Conservation (phyloP, 1,140 invertebrate genomes). For the Caerostris extrusa region DNA sequence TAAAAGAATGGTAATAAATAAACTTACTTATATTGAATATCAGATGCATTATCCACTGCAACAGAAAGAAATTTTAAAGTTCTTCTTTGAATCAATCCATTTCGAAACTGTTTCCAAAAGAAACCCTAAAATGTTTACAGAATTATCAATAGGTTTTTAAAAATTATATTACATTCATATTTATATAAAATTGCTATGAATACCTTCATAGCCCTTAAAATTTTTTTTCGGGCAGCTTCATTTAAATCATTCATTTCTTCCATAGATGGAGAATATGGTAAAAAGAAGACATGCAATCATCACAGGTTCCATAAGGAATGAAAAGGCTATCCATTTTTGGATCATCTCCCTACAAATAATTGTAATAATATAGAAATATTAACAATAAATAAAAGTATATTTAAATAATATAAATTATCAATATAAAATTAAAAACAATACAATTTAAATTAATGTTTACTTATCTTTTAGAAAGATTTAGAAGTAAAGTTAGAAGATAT, state of each 20-base stretch:
- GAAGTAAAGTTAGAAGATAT: no score
- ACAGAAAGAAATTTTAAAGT: constrained; percentile 40
- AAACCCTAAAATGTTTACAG: constrained; percentile 23
- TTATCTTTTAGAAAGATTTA: no score
- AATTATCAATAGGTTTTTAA: background rate
- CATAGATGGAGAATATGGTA: constrained; percentile 19
- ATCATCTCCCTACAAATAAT: constrained; percentile 49
- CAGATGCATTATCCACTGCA: constrained; percentile 47
- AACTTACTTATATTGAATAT: constrained; percentile 19
- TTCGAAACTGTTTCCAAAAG: constrained; percentile 57
- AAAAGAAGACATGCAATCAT: constrained; percentile 43
- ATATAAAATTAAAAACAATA: no score
- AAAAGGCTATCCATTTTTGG: constrained; percentile 49
- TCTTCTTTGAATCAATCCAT: constrained; percentile 59
- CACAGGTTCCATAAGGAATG: constrained; percentile 64
- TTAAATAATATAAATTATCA: no score
- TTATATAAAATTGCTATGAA: background rate
- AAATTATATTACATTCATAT: background rate
- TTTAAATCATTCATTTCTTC: constrained; percentile 36
- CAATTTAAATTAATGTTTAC: no score
- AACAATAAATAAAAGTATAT: background rate
- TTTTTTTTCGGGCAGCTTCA: constrained; percentile 45
- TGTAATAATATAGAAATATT: background rate
- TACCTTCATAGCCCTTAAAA: constrained; percentile 64
- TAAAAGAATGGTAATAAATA: background rate